These are phyloP conservation scores for Sturmia bella DNA, from an alignment of 2,888 invertebrate genomes.

Conservation along the genomic window DNA sequence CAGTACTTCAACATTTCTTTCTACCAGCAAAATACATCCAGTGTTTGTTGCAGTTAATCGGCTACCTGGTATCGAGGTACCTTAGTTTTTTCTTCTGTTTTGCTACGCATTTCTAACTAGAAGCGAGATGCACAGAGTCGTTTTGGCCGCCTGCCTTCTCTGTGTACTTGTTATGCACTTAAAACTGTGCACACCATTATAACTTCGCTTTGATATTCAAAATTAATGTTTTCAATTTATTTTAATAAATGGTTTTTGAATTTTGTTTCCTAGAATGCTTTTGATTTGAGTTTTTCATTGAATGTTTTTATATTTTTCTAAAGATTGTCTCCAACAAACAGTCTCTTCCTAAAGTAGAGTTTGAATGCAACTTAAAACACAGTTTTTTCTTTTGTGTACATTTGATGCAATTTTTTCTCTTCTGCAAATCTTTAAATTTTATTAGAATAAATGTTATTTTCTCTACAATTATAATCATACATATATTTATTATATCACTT, in stretches of 20 bases:
- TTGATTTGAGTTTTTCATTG: constrained; percentile 10
- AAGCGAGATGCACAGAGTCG: too few relatives aligned
- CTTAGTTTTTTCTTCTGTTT: too few relatives aligned
- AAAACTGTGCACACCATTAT: too few relatives aligned
- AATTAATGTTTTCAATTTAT: constrained; percentile 55
- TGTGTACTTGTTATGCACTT: too few relatives aligned
- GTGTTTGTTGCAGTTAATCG: too few relatives aligned
- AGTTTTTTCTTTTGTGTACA: constrained; percentile 22
- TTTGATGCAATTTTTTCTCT: constrained; percentile 6
- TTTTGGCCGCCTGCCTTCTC: too few relatives aligned
- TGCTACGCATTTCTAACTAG: too few relatives aligned
- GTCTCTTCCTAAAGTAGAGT: constrained; percentile 25
- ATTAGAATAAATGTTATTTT: constrained; percentile 38
- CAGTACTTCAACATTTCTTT: too few relatives aligned
- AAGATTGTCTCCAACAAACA: background rate
- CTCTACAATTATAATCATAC: background rate
- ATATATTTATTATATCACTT: constrained; percentile 6
- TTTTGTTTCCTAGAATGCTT: constrained; percentile 53
- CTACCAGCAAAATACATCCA: too few relatives aligned
- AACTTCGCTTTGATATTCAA: too few relatives aligned
- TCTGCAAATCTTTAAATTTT: background rate
- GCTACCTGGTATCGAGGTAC: too few relatives aligned
- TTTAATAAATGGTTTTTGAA: constrained; percentile 55
- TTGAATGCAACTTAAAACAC: constrained; percentile 45
- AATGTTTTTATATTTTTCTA: constrained; percentile 51